Base-by-base conservation (phyloP, 2,797 vertebrate species). In the Gymnoscopelus braueri region DNA sequence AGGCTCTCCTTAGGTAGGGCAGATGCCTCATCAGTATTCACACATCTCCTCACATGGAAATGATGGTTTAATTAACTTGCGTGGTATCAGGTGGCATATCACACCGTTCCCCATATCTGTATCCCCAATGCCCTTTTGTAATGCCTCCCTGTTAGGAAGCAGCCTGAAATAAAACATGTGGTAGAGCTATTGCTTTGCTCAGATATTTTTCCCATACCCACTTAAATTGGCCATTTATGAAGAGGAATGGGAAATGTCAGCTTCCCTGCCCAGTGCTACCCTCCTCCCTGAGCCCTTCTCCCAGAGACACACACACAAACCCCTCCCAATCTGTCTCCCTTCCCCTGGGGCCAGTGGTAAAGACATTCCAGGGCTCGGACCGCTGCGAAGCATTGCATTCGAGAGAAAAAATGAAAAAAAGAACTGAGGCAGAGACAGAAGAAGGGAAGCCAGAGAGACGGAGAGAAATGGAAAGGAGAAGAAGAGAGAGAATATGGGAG, bases 171-270 rank as follows among this genome's bases (percentile, higher is more conserved):
- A 68, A 81, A 88, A 68, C 51, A 62, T 60, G 63, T 59, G 80
- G 69, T 61, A 55, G 80, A 80, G 73, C 79, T 69, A 56, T 58
- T 68, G 60, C 67, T 65, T 69, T 74, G 63, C 53, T 60, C 62
- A 65, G 73, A 72, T 75, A 69, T 73, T 74, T 86, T 84, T 80
- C 74, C 83, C 82, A 84, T 85, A 83, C 75, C 70, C 73, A 68
- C 71, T 86, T 81, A 73, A 88, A 88, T 85, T 84, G 86, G 47
- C 65, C 69, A 77, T 88, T 91, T 89, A 88, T 90, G 79, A 89
- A 86, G 83, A 90, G 87, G 73, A 90, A 90, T 91, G 87, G 85
- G 82, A 92, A 91, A 90, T 90, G 86, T 91, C 87, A 89, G 83
- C 75, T 79, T 81, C 73, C 60, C 77, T 85, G 75, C 78, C 77